Conservation (phyloP, 2,888 invertebrate genomes). For the Andrena dorsata region DNA sequence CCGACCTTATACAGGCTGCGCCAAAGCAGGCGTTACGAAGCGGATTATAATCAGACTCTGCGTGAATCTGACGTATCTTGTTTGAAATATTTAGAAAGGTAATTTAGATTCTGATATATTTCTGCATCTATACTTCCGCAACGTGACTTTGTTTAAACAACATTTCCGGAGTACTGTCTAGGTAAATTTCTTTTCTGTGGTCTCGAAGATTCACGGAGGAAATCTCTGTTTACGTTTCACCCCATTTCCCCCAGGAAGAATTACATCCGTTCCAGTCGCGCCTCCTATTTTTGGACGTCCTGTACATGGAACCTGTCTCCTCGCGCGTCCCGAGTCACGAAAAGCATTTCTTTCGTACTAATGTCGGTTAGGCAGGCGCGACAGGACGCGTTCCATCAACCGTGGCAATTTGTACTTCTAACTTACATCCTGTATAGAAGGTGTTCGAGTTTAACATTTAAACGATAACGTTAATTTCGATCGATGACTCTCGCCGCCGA, state of each 20-base stretch:
- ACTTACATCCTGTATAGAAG: no score
- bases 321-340: neutral
- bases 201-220: no score
- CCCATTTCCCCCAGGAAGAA: no score
- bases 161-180: no score
- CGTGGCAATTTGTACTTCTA: no score
- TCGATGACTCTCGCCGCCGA: neutral
- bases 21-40: neutral
- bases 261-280: neutral
- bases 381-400: constrained; percentile 1
- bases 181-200: no score
- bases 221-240: no score
- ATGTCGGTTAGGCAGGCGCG: neutral
- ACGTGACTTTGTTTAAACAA: no score
- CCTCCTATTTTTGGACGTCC: neutral
- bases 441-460: neutral
- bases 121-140: no score
- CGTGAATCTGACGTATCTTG: neutral
- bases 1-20: neutral
- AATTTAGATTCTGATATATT: no score
- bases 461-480: neutral
- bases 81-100: neutral
- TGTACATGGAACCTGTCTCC: neutral
- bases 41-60: neutral
- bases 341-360: neutral